Evolutionary conservation across 2,113 vertebrate species (phyloP), one percentile per base, ranked within the genome.

Genomic region (Puntigrus tetrazona): DNA sequence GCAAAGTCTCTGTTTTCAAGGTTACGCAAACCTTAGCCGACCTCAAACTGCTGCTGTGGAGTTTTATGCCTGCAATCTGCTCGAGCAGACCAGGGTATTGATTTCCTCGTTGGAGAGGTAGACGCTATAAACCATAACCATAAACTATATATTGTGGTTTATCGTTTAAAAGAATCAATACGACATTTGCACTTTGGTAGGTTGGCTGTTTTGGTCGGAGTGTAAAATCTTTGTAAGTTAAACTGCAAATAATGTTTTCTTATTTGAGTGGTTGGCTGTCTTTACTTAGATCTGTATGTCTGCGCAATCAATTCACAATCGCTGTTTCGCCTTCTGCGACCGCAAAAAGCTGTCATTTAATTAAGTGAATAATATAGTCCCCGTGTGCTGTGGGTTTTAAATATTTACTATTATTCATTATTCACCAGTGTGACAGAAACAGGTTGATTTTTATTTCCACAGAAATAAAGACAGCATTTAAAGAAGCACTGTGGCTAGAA

Each of bases 151-250:
- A 45, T 29, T 34, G 38, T 43, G 11, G 29, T 77, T 75, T 84
- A 78, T 70, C 50, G 52, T 74, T 84, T 81, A 65, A 41, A 77
- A 18, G 52, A 73, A 86, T 84, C 78, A 38, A 88, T 86, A 29
- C 3, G 29, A 69, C 29, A 65, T 82, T 38, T 86, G 57, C 73
- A 73, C 82, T 59, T 31, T 61, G 75, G 47, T 83, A 85, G 57
- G 79, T 83, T 83, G 81, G 78, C n/a, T 31, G 11, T 65, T 55
- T 57, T 69, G 81, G 67, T 22, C 18, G 10, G 43, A 80, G 57
- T 45, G 41, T 65, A 61, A 80, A 80, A 80, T 34, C 18, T 31
- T 80, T 25, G 11, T 18, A 79, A 79, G 36, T 79, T 63, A 45
- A 63, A 79, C 22, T 41, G 36, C 16, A 41, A 43, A 79, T 79